Evolutionary conservation across 1,140 invertebrate species (phyloP).

Genomic region (Nautilus pompilius): DNA sequence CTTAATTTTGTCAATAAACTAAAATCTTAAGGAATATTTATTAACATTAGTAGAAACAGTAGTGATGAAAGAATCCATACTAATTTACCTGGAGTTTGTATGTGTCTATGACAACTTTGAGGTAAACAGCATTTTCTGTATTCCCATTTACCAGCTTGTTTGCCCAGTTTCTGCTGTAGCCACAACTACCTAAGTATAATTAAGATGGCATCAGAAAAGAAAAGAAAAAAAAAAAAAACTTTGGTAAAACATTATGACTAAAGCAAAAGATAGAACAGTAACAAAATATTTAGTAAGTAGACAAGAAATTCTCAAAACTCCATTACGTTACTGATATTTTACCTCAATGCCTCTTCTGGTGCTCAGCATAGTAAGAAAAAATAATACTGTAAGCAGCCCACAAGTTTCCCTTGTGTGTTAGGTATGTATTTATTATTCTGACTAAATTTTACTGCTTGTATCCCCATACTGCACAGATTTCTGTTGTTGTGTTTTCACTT

Average conservation of each 20-base stretch:
- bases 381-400: too few relatives aligned
- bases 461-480: too few relatives aligned
- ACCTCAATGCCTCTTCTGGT: too few relatives aligned
- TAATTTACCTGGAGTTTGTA: constrained; percentile 1
- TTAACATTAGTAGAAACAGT: background rate
- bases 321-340: too few relatives aligned
- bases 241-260: background rate
- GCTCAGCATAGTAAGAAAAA: too few relatives aligned
- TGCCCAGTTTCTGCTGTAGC: background rate
- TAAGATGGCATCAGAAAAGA: too few relatives aligned
- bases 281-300: too few relatives aligned
- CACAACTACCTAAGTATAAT: background rate
- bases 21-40: background rate
- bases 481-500: too few relatives aligned
- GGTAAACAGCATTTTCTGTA: background rate
- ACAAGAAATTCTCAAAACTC: too few relatives aligned
- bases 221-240: background rate
- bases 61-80: background rate
- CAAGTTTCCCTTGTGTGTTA: too few relatives aligned
- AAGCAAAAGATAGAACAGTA: background rate
- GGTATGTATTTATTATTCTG: too few relatives aligned
- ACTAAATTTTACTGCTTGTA: too few relatives aligned
- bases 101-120: background rate
- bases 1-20: background rate
- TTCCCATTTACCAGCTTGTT: background rate